Base-by-base conservation (phyloP, 1,140 invertebrate species). In the Chymomyza costata region DNA sequence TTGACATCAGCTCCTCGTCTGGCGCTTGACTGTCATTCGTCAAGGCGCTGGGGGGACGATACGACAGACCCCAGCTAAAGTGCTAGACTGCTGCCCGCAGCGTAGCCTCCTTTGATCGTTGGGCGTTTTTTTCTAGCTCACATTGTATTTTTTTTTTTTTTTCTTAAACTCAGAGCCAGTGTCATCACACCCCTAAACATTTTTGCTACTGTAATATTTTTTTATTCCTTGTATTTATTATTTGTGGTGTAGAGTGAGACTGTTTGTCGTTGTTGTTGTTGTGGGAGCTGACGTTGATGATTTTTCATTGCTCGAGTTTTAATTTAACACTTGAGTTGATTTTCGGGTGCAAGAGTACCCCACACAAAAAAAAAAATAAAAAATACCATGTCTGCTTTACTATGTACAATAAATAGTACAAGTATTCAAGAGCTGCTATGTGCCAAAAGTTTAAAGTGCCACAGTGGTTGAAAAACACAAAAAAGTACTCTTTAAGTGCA, bases 221-320 rank as follows among this genome's bases (percentile, higher is more conserved):
- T 50, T 54, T 44, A 32, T 39, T 48, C 39, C 30, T 63, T 34
- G 54, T 49, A 58, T 54, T 57, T 37, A 28, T 44, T 43, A 11
- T 30, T 37, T 13, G 13, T 38, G 32, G 10, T 43, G 11, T 43
- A 19, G 17, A 15, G 19, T 17, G 51, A 13, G 34, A 30, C 7
- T 34, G 31, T n/a, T 34, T 15, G 17, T 44, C 28, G 17, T 21
- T 35, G 16, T 34, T 46, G 63, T 54, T 49, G 38, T 25, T 71
- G 57, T 45, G 54, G 3, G 13, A 34, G 53, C 61, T 70, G 73
- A 73, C 82, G 73, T 65, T 83, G 76, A 84, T 83, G 81, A 83
- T 83, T 82, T 84, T 83, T 84, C 76, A 84, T 82, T 84, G 82
- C 82, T 82, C 62, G 68, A 74, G 74, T 84, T 84, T 84, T 84